Percentiles rank a stretch among this genome's conserved stretches.
Conservation (phyloP, 1,140 invertebrate genomes). For the Drosophila neocordata region DNA sequence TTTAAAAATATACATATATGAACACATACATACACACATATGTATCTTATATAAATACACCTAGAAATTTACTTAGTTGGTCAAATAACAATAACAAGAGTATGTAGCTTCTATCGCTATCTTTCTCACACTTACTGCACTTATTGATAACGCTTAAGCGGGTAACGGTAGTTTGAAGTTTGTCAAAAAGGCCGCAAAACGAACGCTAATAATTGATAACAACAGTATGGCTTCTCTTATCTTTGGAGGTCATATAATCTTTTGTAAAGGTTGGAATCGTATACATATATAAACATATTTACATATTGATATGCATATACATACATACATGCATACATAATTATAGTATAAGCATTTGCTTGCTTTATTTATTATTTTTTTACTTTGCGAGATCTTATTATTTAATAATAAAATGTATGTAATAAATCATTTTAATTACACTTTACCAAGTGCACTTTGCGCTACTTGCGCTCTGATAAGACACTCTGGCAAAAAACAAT, state of each 20-base stretch:
- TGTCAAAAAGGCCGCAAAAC: slow-evolving; percentile 32
- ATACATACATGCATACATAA: not conserved
- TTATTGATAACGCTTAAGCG: slow-evolving; percentile 43
- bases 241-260: slow-evolving; percentile 57
- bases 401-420: not conserved
- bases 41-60: slow-evolving; percentile 3
- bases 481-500: not conserved
- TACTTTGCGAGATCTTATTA: not conserved
- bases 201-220: slow-evolving; percentile 33
- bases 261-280: slow-evolving; percentile 18
- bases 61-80: slow-evolving; percentile 41
- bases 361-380: not conserved
- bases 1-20: too few relatives aligned
- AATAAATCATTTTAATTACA: slow-evolving; percentile 17
- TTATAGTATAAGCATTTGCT: not conserved
- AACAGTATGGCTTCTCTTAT: slow-evolving; percentile 31
- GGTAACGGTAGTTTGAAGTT: slow-evolving; percentile 40
- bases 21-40: not conserved
- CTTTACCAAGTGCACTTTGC: slow-evolving; percentile 3
- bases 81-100: slow-evolving; percentile 45
- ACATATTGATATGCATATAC: slow-evolving; percentile 1
- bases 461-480: not conserved
- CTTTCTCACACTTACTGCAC: slow-evolving; percentile 45
- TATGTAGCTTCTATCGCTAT: slow-evolving; percentile 10
- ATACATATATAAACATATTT: slow-evolving; percentile 16